Base-by-base conservation (phyloP, 2,888 invertebrate species). In the Periphyllus acericola region DNA sequence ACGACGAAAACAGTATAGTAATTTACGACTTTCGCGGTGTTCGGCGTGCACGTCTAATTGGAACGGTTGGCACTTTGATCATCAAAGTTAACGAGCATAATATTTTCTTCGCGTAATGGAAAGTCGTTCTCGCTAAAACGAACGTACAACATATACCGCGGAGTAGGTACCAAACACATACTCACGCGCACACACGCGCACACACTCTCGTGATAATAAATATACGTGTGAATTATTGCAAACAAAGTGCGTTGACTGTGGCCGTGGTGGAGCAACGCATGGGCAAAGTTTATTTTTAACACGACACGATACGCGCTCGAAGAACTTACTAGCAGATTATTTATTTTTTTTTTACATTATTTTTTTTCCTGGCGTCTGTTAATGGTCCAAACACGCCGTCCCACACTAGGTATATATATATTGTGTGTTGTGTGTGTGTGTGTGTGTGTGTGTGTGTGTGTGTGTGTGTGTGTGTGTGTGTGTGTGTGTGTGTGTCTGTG, bases 21-120 rank as follows among this genome's bases (percentile, higher is more conserved):
- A 76, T 84, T 75, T 76, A 84, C 66, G 60, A 84, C 40, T 84
- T 75, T 84, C 83, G 66, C 75, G 66, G 75, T 60, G 60, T 74
- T 83, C 21, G 74, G 74, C 29, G 74, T 55, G 74, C 34, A 60
- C 60, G 83, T 83, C 36, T 83, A 75, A 83, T 83, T 75, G 74
- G 83, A 75, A 75, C 60, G 36, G 83, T 84, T 83, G 75, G 40
- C 60, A 75, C 40, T 84, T 76, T 84, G 83, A 76, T 84, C 83
- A 32, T 84, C 75, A 76, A 75, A 84, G 66, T 84, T 75, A 75
- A 76, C 75, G 66, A 84, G 83, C 83, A 60, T 72, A 34, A 82
- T 82, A 71, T 82, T 81, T 46, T 55, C 34, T 36, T 71, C 32
- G 32, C 25, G 60, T 29, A 40, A 60, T 40, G 60, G 83, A 84